Conservation (phyloP, 2,888 invertebrate genomes). For the Ceriagrion tenellum region DNA sequence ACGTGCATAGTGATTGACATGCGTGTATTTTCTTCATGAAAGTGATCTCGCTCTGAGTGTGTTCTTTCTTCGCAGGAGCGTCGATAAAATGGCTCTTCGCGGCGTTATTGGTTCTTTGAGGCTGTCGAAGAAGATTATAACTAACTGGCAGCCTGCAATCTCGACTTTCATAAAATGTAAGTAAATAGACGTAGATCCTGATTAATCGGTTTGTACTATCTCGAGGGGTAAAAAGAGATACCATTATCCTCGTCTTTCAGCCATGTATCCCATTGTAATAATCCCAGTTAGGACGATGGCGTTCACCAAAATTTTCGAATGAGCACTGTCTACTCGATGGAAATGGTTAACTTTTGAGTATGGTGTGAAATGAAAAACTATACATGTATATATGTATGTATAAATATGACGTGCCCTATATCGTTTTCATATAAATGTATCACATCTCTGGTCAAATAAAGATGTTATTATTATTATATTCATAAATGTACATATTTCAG, state of each 20-base stretch:
- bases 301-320: no score
- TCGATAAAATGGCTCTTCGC: conserved; percentile 45
- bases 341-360: no score
- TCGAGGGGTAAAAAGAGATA: not conserved
- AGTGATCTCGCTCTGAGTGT: not conserved
- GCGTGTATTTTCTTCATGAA: not conserved
- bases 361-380: no score
- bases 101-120: not conserved
- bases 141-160: not conserved
- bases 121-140: conserved; percentile 6
- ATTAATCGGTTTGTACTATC: not conserved
- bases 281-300: no score
- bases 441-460: no score
- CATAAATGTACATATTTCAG: not conserved
- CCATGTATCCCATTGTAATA: no score
- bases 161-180: conserved; percentile 39
- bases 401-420: no score
- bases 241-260: no score
- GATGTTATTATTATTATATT: not conserved
- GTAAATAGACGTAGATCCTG: not conserved
- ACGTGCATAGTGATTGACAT: not conserved
- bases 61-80: not conserved
- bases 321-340: no score
- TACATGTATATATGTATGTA: no score
- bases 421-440: no score